Evolutionary conservation across 2,113 vertebrate species (phyloP), one percentile per base, ranked within the genome.

Genomic region (Megaceryle torquata): DNA sequence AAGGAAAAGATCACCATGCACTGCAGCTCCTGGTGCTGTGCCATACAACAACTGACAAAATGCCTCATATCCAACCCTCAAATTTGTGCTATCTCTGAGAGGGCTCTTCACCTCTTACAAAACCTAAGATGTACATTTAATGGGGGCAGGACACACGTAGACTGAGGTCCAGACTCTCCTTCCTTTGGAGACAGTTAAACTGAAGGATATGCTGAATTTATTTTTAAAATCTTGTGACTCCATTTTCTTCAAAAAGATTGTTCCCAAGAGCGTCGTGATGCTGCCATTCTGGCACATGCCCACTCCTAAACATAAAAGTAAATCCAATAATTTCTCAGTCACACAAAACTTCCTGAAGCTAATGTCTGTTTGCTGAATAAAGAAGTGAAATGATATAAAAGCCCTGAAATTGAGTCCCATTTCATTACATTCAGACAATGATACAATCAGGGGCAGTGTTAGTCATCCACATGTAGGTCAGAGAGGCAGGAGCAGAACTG

Each of bases 321-420:
- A 81, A 97, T 92, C 83, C 83, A 81, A 57, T 64, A 75, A 89
- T 69, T 93, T 71, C 83, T 75, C 76, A 83, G 86, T 95, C 86
- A 87, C 86, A 86, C 69, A 72, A 85, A 95, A 82, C 86, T 92
- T 76, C 77, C 94, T 89, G 93, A 92, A 84, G 80, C 91, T 95
- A 91, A 91, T 95, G 93, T 84, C 59, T 89, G 33, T 78, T 94
- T 94, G 83, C 84, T 93, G 89, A 84, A 92, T 92, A 96, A 87
- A 94, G 82, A 56, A 95, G 35, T 15, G 20, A 92, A 95, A 93
- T 64, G 9, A 92, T 64, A 89, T 68, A 88, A 96, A 92, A 82
- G 39, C 81, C 83, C 77, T 91, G 84, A 95, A 95, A 93, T 56
- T 64, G 51, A 88, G 83, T 71, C 15, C 22, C 50, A 81, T 82